Base-by-base conservation (phyloP, 2,113 vertebrate genomes). In the Corydoras maculifer region DNA sequence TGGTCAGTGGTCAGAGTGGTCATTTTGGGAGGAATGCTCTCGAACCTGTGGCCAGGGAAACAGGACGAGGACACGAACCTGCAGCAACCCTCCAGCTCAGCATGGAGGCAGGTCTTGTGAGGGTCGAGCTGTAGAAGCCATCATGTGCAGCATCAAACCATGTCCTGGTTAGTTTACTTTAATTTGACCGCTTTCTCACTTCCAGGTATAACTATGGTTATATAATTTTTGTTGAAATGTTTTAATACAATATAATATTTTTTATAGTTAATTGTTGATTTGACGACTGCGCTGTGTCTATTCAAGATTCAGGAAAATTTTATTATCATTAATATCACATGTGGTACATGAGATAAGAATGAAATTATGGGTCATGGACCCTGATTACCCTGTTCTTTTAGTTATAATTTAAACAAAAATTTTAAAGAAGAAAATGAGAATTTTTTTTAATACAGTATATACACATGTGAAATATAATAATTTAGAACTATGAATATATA, bases 1-100 rank as follows among this genome's bases (percentile, higher is more conserved):
- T 67, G 97, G 94, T 32, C 88, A 72, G 76, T 99, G 97, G 97
- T 95, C 96, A 0, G 91, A 93, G 58, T 99, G 97, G 97, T 91
- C 91, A 1, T 35, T 76, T 0, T 99, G 97, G 97, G 95, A 95
- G 80, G 95, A 97, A 70, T 99, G 97, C 73, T 94, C 96, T 4
- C 90, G 82, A 70, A 92, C 87, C 74, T 99, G 97, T 64, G 96
- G 94, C 15, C 93, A 85, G 9, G 97, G 95, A 11, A 98, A 95
- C 87, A 92, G 85, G 78, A 98, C 91, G 14, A 93, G 95, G 72
- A 87, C 89, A 65, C 88, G 97, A 65, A 91, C 80, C 8, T 99
- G 97, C 84, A 94, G 76, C 68, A 87, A 86, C 51, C 97, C 97
- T 5, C 55, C 88, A 0, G 78, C 87, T 43, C 96, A 94, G 77